These are phyloP conservation scores for Dicroscelio sp. DNA, from an alignment of 2,888 invertebrate species.

Conservation along the genomic window DNA sequence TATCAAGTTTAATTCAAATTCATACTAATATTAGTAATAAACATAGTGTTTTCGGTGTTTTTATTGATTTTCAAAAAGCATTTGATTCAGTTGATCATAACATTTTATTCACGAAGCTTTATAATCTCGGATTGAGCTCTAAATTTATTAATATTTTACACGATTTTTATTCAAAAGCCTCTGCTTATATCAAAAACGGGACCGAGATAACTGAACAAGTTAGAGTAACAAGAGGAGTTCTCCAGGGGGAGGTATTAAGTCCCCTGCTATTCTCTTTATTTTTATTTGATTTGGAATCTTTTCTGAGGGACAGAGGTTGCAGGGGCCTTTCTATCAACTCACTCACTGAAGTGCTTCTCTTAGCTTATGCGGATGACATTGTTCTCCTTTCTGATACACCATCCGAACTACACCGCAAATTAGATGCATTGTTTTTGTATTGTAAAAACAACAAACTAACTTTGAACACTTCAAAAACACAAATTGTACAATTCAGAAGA, in stretches of 20 bases:
- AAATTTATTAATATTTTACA: conserved; percentile 10
- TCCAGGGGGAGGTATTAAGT: background rate
- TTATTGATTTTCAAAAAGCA: background rate
- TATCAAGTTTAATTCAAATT: background rate
- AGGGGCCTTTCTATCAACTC: background rate
- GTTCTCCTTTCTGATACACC: background rate
- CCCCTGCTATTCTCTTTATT: background rate
- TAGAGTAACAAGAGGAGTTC: background rate
- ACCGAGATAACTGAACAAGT: background rate
- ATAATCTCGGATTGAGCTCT: background rate
- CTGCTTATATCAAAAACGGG: background rate
- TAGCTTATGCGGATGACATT: background rate
- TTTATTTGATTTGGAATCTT: background rate
- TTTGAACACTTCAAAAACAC: conserved; percentile 1
- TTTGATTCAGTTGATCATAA: background rate
- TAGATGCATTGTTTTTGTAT: background rate
- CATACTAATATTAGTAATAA: background rate
- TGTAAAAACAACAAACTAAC: background rate
- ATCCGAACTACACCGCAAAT: background rate
- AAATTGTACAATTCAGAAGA: background rate
- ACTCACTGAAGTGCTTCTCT: background rate
- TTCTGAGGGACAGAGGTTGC: background rate
- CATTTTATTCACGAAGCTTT: background rate
- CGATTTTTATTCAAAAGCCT: background rate
- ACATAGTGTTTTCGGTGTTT: background rate